A percentile compares a stretch with the other conserved stretches of the same genome.
Conservation (phyloP, 2,113 vertebrate genomes). For the Rutilus rutilus region DNA sequence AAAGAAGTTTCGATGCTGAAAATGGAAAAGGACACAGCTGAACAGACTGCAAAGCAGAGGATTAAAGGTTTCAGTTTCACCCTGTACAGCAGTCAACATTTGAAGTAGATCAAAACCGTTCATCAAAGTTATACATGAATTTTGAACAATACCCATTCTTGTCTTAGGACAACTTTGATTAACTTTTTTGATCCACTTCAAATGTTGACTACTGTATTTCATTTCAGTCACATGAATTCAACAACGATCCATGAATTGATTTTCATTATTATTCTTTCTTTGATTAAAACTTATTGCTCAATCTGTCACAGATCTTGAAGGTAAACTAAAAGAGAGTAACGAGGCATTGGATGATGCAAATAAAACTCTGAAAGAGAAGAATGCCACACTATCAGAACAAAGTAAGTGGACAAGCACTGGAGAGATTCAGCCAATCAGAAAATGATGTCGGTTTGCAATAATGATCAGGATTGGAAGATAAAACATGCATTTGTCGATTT, state of each 20-base stretch:
- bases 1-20: not conserved
- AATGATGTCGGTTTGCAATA: not conserved
- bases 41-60: not conserved
- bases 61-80: conserved; percentile 9
- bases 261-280: not conserved
- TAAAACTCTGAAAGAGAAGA: not conserved
- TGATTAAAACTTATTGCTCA: not conserved
- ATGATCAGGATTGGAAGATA: not conserved
- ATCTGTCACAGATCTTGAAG: conserved; percentile 13
- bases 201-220: not conserved
- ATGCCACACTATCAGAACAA: not conserved
- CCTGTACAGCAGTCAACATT: too few species aligned
- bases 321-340: not conserved
- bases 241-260: not conserved
- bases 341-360: not conserved
- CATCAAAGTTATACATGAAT: too few species aligned
- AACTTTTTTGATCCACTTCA: too few species aligned
- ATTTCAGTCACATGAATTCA: not conserved
- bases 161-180: too few species aligned
- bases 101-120: too few species aligned
- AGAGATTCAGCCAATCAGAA: not conserved
- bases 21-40: not conserved
- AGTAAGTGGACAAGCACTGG: not conserved
- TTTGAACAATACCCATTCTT: too few species aligned
- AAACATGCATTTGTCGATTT: not conserved